Conservation (phyloP, 2,113 vertebrate species). For the Lutjanus erythropterus region DNA sequence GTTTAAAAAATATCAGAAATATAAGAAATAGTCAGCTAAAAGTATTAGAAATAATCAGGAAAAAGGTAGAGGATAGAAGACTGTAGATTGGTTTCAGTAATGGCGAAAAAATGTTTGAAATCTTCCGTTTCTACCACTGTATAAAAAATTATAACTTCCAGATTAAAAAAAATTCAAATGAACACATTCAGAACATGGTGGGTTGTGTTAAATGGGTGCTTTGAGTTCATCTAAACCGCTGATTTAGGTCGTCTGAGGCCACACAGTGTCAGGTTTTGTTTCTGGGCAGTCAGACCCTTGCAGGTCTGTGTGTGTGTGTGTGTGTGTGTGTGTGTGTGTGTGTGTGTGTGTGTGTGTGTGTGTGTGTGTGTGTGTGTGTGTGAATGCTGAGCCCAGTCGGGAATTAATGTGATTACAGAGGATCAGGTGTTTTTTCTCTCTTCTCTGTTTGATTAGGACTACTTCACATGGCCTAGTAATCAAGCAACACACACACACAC, state of each 20-base stretch:
- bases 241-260: neutral
- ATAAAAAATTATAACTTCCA: no score
- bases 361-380: conserved; percentile 28
- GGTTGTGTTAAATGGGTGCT: no score
- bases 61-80: no score
- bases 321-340: conserved; percentile 3
- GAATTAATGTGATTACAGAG: conserved; percentile 42
- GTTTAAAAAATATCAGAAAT: no score
- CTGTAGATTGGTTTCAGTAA: no score
- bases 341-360: conserved; percentile 23
- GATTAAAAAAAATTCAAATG: no score
- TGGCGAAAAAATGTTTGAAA: no score
- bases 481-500: conserved; percentile 30
- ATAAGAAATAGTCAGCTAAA: no score
- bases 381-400: neutral
- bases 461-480: conserved; percentile 48
- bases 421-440: conserved; percentile 48
- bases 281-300: neutral
- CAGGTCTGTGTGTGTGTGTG: no score
- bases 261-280: neutral
- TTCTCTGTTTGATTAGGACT: conserved; percentile 44
- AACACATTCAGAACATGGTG: no score
- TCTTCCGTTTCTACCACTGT: neutral
- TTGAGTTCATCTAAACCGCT: no score
- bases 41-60: neutral